Percentiles rank a stretch among this genome's conserved stretches.
These are phyloP conservation scores for Platycercus adscitus DNA, from an alignment of 2,113 vertebrate species.

Conservation along the genomic window DNA sequence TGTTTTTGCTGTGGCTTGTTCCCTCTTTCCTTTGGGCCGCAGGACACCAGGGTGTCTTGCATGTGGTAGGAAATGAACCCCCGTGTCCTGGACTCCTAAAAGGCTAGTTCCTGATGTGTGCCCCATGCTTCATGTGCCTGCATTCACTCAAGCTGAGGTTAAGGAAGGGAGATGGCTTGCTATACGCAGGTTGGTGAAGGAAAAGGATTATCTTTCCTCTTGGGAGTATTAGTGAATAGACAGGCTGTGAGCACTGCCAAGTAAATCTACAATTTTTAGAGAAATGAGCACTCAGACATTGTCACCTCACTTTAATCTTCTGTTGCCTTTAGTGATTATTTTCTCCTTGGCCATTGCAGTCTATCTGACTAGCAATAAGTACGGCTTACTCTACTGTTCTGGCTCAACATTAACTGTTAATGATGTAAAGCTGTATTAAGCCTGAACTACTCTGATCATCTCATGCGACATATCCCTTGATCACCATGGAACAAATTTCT, in stretches of 20 bases:
- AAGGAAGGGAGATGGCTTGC: background rate
- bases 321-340: conserved; percentile 47
- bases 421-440: conserved; percentile 59
- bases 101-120: background rate
- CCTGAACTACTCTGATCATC: conserved; percentile 9
- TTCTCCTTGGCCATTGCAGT: conserved; percentile 27
- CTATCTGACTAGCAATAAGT: conserved; percentile 51
- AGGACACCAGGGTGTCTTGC: background rate
- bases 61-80: background rate
- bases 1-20: background rate
- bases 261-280: conserved; percentile 14
- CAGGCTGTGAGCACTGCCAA: background rate
- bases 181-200: background rate
- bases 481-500: background rate
- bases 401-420: conserved; percentile 40
- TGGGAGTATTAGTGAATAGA: background rate
- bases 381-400: conserved; percentile 29
- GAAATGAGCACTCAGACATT: background rate
- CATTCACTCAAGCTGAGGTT: background rate
- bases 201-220: background rate
- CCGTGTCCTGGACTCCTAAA: background rate
- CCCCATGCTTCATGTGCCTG: accelerated
- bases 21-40: background rate
- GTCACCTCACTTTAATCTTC: conserved; percentile 43
- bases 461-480: background rate